Evolutionary conservation across 1,140 invertebrate species (phyloP).

Genomic region (Lepidurus packardi): DNA sequence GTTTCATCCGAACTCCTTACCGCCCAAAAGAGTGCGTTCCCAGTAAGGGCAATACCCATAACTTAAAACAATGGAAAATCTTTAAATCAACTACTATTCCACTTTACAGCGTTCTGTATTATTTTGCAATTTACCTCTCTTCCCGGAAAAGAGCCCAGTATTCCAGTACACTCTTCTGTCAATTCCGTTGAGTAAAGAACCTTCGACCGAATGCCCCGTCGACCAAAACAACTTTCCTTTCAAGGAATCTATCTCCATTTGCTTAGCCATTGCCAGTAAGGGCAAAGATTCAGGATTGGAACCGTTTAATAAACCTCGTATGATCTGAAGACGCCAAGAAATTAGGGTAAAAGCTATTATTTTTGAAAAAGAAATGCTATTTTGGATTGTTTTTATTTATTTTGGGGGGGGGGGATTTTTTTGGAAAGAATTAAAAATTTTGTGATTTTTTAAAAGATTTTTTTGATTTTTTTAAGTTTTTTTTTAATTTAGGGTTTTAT

Average conservation of each 20-base stretch:
- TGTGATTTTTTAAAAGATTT: no score
- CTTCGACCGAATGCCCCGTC: constrained; percentile 72
- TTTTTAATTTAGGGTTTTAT: no score
- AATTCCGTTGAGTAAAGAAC: constrained; percentile 68
- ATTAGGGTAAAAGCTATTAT: background rate
- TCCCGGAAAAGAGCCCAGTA: constrained; percentile 67
- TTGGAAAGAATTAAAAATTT: background rate
- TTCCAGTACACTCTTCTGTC: constrained; percentile 65
- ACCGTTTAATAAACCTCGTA: constrained; percentile 59
- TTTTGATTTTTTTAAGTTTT: no score
- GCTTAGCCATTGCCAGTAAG: constrained; percentile 67
- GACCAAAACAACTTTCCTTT: constrained; percentile 82
- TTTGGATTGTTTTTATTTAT: constrained; percentile 29
- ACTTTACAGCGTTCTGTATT: background rate
- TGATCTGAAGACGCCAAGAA: constrained; percentile 51
- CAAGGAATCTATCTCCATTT: constrained; percentile 71
- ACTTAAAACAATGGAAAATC: constrained; percentile 51
- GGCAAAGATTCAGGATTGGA: constrained; percentile 66
- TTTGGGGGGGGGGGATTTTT: background rate
- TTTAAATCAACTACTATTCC: constrained; percentile 57
- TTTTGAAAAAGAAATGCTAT: background rate
- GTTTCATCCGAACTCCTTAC: constrained; percentile 63
- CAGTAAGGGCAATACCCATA: constrained; percentile 69
- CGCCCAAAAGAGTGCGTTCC: constrained; percentile 70
- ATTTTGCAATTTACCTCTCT: constrained; percentile 54